Conservation (phyloP, 2,888 invertebrate genomes). For the Hypomecis atomaria region DNA sequence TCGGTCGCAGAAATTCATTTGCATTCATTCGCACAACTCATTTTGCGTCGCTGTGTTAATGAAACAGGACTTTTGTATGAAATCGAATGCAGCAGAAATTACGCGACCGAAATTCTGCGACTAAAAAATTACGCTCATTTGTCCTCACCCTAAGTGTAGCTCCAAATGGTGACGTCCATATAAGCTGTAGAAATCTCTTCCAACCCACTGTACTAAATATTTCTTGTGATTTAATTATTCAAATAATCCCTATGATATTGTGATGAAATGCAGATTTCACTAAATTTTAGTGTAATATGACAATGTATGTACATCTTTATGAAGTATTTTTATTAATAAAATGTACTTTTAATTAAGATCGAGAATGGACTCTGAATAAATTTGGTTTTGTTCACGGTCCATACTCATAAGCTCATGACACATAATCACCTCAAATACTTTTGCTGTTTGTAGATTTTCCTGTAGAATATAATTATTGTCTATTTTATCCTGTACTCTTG, state of each 20-base stretch:
- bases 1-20: too few species aligned
- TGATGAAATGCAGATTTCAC: not conserved
- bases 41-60: too few species aligned
- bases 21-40: too few species aligned
- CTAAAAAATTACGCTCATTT: too few species aligned
- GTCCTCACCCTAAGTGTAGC: too few species aligned
- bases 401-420: not conserved
- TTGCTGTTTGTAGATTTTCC: conserved; percentile 29
- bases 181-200: conserved; percentile 1
- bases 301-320: not conserved
- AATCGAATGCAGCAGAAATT: too few species aligned
- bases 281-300: conserved; percentile 5
- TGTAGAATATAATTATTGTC: conserved; percentile 21
- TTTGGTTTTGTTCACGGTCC: conserved; percentile 1
- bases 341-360: not conserved
- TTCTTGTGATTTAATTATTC: too few species aligned
- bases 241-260: not conserved
- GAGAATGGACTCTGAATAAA: conserved; percentile 7
- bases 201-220: conserved; percentile 9
- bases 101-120: too few species aligned
- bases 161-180: conserved; percentile 1
- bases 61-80: too few species aligned
- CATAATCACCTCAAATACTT: conserved; percentile 14
- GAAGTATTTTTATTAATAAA: not conserved
- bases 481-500: conserved; percentile 47